Conservation (phyloP, 2,113 vertebrate genomes). For the Scytalopus superciliaris region DNA sequence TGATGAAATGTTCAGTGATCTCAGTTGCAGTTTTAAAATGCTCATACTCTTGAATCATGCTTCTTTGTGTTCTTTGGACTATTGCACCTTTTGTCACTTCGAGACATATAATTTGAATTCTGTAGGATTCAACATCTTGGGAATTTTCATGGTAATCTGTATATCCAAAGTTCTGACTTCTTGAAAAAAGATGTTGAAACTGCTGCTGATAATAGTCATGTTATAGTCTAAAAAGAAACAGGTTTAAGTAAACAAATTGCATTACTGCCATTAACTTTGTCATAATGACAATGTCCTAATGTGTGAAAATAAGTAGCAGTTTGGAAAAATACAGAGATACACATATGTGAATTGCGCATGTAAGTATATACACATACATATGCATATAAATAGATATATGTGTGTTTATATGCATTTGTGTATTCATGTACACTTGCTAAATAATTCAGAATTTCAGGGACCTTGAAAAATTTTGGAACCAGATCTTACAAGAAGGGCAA, state of each 20-base stretch:
- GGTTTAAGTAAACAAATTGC: background rate
- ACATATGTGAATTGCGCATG: rapidly evolving
- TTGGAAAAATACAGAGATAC: background rate
- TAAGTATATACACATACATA: background rate
- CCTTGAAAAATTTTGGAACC: background rate
- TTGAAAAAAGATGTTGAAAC: background rate
- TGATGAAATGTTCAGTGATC: background rate
- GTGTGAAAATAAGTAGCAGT: background rate
- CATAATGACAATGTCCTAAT: background rate
- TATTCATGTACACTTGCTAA: no score
- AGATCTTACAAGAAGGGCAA: background rate
- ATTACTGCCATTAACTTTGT: background rate
- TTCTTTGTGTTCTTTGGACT: background rate
- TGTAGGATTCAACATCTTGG: background rate
- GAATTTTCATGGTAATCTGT: background rate
- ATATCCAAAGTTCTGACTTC: background rate
- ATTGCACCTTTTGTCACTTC: background rate
- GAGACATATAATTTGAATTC: background rate
- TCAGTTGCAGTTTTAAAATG: background rate
- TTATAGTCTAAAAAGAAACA: background rate
- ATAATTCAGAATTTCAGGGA: background rate
- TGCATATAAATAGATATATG: background rate
- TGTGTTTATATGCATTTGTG: background rate
- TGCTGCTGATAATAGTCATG: background rate
- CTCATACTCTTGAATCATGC: background rate